Percentiles rank a stretch among this genome's conserved stretches.
phyloP scores from a whole-genome alignment of 2,113 vertebrate genomes.

The Pterocles orientalis region DNA sequence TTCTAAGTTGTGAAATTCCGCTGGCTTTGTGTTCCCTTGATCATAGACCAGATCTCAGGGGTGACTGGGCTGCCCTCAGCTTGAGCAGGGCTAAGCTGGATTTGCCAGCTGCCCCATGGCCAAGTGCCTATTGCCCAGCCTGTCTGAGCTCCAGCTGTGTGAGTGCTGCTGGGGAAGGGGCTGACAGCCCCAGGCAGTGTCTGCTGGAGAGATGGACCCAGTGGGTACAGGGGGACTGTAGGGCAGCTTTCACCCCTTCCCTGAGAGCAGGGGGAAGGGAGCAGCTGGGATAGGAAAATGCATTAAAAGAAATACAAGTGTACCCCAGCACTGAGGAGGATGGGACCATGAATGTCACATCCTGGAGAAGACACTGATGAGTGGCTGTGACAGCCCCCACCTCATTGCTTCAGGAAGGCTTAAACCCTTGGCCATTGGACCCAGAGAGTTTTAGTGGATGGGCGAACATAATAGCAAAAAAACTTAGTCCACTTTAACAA shows the following conservation, averaged over 20 bases:
- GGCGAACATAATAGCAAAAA: background rate
- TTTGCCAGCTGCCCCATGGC: accelerated
- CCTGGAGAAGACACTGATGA: background rate
- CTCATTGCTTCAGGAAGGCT: background rate
- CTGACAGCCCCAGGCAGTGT: background rate
- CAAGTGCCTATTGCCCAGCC: background rate
- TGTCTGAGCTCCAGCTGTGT: background rate
- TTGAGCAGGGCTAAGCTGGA: background rate
- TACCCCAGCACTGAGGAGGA: background rate
- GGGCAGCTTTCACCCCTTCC: background rate
- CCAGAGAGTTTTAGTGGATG: background rate
- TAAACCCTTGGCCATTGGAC: background rate
- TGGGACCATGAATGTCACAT: background rate
- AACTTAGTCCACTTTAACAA: background rate
- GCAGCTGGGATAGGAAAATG: background rate
- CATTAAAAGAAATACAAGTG: background rate
- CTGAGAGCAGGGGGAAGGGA: background rate
- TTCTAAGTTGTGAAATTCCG: background rate
- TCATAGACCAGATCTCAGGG: background rate
- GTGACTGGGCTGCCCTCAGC: too few species aligned
- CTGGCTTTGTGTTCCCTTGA: background rate
- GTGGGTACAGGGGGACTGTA: accelerated
- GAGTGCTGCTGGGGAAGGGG: accelerated
- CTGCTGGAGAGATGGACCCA: accelerated
- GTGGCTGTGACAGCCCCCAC: background rate